Percentiles rank a stretch among this genome's conserved stretches.
These are phyloP conservation scores for Rhinopomastus cyanomelas DNA, from an alignment of 2,113 vertebrate species.

Conservation along the genomic window DNA sequence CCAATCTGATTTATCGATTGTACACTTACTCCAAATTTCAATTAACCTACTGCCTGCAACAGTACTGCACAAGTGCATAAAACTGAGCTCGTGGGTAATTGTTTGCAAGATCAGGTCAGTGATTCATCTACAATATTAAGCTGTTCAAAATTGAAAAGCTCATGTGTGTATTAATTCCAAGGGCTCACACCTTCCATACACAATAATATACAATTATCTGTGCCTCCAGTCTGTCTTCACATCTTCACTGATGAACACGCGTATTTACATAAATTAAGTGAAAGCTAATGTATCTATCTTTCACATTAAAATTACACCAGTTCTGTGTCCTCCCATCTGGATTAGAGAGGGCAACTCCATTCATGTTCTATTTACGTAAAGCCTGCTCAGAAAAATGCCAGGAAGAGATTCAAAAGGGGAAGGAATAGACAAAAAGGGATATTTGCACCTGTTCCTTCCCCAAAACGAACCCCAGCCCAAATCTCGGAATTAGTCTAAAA, in stretches of 20 bases:
- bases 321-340: not conserved
- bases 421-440: not conserved
- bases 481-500: too few relatives aligned
- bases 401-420: not conserved
- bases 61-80: not conserved
- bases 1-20: not conserved
- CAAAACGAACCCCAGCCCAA: not conserved
- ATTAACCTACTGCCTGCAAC: constrained; percentile 25
- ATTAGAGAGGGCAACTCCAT: not conserved
- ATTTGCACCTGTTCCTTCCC: not conserved
- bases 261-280: constrained; percentile 36
- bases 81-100: not conserved
- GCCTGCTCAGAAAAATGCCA: not conserved
- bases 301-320: constrained; percentile 7
- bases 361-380: constrained; percentile 3
- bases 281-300: not conserved
- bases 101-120: not conserved
- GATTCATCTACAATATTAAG: not conserved
- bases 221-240: constrained; percentile 9
- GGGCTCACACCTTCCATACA: not conserved
- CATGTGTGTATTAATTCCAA: not conserved
- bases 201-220: not conserved
- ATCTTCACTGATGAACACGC: not conserved
- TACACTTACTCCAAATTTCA: not conserved
- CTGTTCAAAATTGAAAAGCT: not conserved